Conservation (phyloP, 2,888 invertebrate genomes). For the Rhamphomyia laevipes region DNA sequence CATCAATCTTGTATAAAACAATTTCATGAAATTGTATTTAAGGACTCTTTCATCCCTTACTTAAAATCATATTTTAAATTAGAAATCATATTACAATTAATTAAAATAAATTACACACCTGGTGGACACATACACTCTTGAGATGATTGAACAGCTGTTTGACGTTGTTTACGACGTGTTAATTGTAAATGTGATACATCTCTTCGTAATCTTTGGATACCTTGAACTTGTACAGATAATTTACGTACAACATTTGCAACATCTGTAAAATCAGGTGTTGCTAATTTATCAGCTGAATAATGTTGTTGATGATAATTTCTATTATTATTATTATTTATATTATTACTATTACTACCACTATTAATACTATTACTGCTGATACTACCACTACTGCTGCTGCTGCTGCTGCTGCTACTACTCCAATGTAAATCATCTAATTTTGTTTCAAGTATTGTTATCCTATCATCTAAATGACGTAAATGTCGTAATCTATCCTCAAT, state of each 20-base stretch:
- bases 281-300: too few species aligned
- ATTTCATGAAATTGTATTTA: too few species aligned
- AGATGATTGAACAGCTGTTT: conserved; percentile 29
- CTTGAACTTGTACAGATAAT: conserved; percentile 28
- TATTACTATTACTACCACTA: neutral
- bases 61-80: too few species aligned
- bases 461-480: conserved; percentile 33
- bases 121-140: conserved; percentile 60
- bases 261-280: conserved; percentile 13
- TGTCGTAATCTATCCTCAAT: conserved; percentile 31
- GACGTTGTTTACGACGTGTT: conserved; percentile 32
- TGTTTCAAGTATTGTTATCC: conserved; percentile 31
- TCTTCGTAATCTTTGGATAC: conserved; percentile 35
- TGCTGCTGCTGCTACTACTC: neutral
- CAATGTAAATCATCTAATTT: conserved; percentile 17
- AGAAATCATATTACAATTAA: too few species aligned
- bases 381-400: neutral
- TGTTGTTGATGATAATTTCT: neutral
- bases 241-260: conserved; percentile 28
- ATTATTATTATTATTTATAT: neutral
- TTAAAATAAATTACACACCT: conserved; percentile 41
- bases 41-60: too few species aligned
- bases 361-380: neutral
- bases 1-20: too few species aligned
- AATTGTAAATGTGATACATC: conserved; percentile 37